phyloP scores from a whole-genome alignment of 2,113 vertebrate species.

The Scolopax mira region DNA sequence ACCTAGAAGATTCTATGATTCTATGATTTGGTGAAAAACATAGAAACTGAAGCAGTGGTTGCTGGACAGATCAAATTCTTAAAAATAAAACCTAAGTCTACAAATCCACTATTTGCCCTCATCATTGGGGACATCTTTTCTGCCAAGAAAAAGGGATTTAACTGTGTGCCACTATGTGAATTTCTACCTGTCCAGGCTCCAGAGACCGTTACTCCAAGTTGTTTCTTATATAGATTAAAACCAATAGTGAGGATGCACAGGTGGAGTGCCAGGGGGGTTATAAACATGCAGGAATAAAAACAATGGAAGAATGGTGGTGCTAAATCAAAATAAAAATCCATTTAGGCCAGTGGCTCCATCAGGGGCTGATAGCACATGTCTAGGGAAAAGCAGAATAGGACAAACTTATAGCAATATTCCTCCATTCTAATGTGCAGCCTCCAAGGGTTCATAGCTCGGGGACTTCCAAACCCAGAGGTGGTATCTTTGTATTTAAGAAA shows the following conservation, averaged over 20 bases:
- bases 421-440: background rate
- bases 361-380: background rate
- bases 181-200: background rate
- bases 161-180: background rate
- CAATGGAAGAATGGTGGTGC: background rate
- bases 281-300: background rate
- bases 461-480: background rate
- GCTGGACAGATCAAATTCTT: background rate
- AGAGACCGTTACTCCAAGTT: background rate
- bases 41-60: background rate
- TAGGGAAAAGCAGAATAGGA: background rate
- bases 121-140: background rate
- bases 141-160: background rate
- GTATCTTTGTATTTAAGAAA: background rate
- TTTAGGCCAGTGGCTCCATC: background rate
- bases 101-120: background rate
- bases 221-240: background rate
- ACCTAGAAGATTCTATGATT: too few species aligned
- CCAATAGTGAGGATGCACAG: background rate
- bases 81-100: background rate
- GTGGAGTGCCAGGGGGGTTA: background rate
- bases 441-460: background rate
- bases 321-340: background rate
- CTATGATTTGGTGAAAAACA: background rate
- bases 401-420: background rate